These are phyloP conservation scores for Cherax destructor DNA, from an alignment of 1,140 invertebrate species.

Conservation along the genomic window DNA sequence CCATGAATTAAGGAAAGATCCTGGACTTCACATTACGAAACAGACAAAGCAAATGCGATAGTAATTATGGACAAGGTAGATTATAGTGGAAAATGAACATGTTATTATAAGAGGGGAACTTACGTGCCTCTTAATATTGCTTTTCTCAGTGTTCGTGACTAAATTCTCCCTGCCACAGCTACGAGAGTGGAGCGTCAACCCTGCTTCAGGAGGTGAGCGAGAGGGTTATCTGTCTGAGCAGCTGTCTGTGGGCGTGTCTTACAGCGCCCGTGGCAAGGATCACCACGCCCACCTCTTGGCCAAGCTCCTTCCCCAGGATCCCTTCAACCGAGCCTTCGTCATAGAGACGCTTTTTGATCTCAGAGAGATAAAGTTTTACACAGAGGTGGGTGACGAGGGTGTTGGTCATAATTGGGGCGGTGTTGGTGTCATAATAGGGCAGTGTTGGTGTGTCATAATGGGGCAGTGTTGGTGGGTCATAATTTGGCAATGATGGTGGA, in stretches of 20 bases:
- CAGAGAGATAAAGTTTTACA: conserved; percentile 59
- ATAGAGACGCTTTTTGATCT: conserved; percentile 59
- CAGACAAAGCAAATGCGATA: too few relatives aligned
- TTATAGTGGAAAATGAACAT: too few relatives aligned
- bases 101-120: too few relatives aligned
- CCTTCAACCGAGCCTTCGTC: conserved; percentile 60
- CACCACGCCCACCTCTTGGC: conserved; percentile 60
- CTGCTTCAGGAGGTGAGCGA: conserved; percentile 21
- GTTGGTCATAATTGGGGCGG: background rate
- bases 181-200: conserved; percentile 50
- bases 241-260: conserved; percentile 41
- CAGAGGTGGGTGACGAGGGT: conserved; percentile 27
- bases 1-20: too few relatives aligned
- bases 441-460: background rate
- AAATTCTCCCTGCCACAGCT: conserved; percentile 19
- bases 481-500: too few relatives aligned
- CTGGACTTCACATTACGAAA: too few relatives aligned
- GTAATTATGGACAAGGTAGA: too few relatives aligned
- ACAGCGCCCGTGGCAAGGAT: conserved; percentile 22
- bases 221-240: conserved; percentile 60
- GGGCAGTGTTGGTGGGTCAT: background rate
- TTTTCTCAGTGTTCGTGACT: too few relatives aligned
- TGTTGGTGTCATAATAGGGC: background rate
- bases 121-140: too few relatives aligned
- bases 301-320: conserved; percentile 58